These are phyloP conservation scores for Epinotia ramella DNA, from an alignment of 2,888 invertebrate species.

Conservation along the genomic window DNA sequence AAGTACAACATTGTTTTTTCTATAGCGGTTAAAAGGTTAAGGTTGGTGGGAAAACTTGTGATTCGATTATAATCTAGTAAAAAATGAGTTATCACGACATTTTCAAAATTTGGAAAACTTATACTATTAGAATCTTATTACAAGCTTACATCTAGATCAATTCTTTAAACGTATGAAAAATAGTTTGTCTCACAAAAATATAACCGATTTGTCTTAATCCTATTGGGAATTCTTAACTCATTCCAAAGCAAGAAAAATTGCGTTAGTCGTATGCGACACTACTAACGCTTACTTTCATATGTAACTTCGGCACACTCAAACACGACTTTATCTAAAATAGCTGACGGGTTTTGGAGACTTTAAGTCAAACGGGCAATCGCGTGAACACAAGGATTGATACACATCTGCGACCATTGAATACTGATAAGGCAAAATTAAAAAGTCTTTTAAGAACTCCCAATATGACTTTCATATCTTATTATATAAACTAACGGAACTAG, in stretches of 20 bases:
- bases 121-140: slow-evolving; percentile 25
- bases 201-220: slow-evolving; percentile 18
- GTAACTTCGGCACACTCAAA: too few species aligned
- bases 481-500: slow-evolving; percentile 33
- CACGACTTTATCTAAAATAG: too few species aligned
- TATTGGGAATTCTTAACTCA: slow-evolving; percentile 24
- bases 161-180: slow-evolving; percentile 37
- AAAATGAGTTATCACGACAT: slow-evolving; percentile 21
- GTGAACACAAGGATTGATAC: neutral
- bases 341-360: neutral
- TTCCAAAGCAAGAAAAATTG: neutral
- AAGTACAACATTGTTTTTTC: neutral
- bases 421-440: neutral
- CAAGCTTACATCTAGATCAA: slow-evolving; percentile 33
- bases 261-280: neutral
- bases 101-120: slow-evolving; percentile 19
- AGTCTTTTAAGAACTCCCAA: slow-evolving; percentile 17
- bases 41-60: slow-evolving; percentile 12
- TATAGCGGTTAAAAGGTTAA: slow-evolving; percentile 7
- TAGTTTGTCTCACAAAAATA: slow-evolving; percentile 41
- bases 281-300: too few species aligned
- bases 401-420: neutral
- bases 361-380: neutral
- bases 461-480: slow-evolving; percentile 16
- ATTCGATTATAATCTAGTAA: slow-evolving; percentile 20